A percentile compares a stretch with the other conserved stretches of the same genome.
Evolutionary conservation across 1,140 invertebrate genomes (phyloP).

Genomic region (Drosophila ficusphila): DNA sequence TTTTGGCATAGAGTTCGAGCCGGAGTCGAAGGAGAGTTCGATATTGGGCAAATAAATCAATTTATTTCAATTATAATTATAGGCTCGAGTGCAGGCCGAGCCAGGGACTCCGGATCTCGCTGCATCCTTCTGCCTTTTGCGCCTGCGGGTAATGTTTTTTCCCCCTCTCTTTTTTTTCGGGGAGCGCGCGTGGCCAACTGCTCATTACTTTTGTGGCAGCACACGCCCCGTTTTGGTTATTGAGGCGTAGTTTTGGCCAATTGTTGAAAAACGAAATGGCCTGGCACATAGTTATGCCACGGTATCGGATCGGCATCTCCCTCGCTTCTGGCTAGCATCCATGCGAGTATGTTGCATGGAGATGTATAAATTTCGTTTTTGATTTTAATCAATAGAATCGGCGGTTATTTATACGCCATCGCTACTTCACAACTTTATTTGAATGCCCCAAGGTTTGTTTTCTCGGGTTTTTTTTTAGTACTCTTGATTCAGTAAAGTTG

Average conservation of each 20-base stretch:
- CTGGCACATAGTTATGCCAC: constrained; percentile 73
- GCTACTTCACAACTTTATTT: constrained; percentile 82
- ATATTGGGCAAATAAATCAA: constrained; percentile 78
- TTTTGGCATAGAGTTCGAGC: constrained; percentile 71
- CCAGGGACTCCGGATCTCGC: constrained; percentile 12
- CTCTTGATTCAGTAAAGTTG: constrained; percentile 17
- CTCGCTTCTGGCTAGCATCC: constrained; percentile 57
- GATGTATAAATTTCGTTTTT: constrained; percentile 58
- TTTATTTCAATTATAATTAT: constrained; percentile 83
- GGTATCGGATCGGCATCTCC: constrained; percentile 48
- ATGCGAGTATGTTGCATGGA: constrained; percentile 13
- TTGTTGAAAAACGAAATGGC: constrained; percentile 82
- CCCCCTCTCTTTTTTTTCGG: constrained; percentile 16
- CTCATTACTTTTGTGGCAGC: constrained; percentile 75
- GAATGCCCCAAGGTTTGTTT: constrained; percentile 46
- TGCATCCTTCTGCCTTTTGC: constrained; percentile 31
- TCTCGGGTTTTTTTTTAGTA: neutral
- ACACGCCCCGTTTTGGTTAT: constrained; percentile 64
- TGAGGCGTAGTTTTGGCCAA: constrained; percentile 75
- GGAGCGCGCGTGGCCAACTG: constrained; percentile 76
- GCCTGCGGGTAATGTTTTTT: constrained; percentile 42
- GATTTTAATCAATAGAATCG: constrained; percentile 66
- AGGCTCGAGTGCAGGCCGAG: constrained; percentile 54
- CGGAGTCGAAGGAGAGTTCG: constrained; percentile 19
- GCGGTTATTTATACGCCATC: constrained; percentile 73